A percentile compares a stretch with the other conserved stretches of the same genome.
Conservation (phyloP, 2,888 invertebrate genomes). For the Pachymerium ferrugineum region DNA sequence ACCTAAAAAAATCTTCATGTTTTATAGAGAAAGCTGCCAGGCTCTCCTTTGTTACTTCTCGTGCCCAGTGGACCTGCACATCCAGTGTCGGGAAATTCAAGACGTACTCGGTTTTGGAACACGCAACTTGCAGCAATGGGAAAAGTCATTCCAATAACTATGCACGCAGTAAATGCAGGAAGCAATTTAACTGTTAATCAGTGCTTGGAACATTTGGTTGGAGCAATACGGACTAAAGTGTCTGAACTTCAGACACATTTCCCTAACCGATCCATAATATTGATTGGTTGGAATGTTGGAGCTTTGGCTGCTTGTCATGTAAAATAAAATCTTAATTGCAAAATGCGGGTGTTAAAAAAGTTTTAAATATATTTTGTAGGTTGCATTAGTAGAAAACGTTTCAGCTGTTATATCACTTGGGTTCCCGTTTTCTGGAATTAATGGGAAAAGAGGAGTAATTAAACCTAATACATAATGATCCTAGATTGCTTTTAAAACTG, state of each 20-base stretch:
- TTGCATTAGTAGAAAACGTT: constrained; percentile 65
- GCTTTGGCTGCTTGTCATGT: constrained; percentile 67
- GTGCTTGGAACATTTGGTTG: constrained; percentile 48
- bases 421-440: constrained; percentile 66
- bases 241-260: constrained; percentile 63
- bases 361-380: constrained; percentile 52
- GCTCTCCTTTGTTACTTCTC: constrained; percentile 47
- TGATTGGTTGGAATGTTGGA: constrained; percentile 74
- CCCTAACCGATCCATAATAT: constrained; percentile 63
- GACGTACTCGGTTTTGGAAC: constrained; percentile 65
- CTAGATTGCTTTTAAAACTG: neutral
- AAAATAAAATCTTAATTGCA: constrained; percentile 33
- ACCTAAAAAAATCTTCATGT: neutral
- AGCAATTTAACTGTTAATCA: constrained; percentile 43
- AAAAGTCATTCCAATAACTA: constrained; percentile 60
- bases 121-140: constrained; percentile 61
- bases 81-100: constrained; percentile 42
- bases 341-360: neutral
- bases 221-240: constrained; percentile 62
- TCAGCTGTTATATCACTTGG: constrained; percentile 70
- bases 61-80: constrained; percentile 47
- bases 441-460: constrained; percentile 61
- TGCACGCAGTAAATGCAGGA: constrained; percentile 50
- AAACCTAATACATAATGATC: neutral
- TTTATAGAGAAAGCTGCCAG: constrained; percentile 59